These are phyloP conservation scores for Leucania comma DNA, from an alignment of 2,888 invertebrate species.

Conservation along the genomic window DNA sequence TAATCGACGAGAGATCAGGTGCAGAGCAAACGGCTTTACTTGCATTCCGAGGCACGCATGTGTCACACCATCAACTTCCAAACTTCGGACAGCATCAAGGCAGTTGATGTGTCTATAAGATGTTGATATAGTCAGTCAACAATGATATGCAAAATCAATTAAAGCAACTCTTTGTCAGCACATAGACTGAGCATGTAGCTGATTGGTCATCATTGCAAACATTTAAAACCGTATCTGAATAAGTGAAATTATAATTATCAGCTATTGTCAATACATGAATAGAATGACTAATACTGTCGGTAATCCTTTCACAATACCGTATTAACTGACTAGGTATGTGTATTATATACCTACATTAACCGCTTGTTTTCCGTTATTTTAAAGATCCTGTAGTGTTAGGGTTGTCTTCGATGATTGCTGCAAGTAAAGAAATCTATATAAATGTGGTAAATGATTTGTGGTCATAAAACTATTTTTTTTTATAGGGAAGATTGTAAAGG, in stretches of 20 bases:
- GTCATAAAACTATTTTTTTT: not conserved
- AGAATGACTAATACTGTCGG: constrained; percentile 38
- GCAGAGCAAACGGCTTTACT: too few species aligned
- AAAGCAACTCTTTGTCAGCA: not conserved
- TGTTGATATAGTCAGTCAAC: not conserved
- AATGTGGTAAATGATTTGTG: not conserved
- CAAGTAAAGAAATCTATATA: not conserved
- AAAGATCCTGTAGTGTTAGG: constrained; percentile 30
- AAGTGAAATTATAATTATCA: constrained; percentile 61
- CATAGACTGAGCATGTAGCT: not conserved
- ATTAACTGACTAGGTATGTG: constrained; percentile 19
- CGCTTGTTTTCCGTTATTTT: constrained; percentile 49
- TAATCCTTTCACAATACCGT: constrained; percentile 58
- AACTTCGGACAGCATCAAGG: too few species aligned
- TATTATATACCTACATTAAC: constrained; percentile 18
- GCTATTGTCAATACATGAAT: constrained; percentile 59
- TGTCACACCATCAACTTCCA: too few species aligned
- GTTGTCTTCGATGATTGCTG: constrained; percentile 4
- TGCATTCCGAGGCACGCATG: too few species aligned
- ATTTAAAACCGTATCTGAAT: constrained; percentile 23
- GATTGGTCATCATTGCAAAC: constrained; percentile 34
- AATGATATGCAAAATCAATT: constrained; percentile 24
- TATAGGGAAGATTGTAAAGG: not conserved
- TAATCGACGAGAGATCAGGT: too few species aligned
- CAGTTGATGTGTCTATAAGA: not conserved